Base-by-base conservation (phyloP, 2,113 vertebrate species). In the Maccullochella peelii region DNA sequence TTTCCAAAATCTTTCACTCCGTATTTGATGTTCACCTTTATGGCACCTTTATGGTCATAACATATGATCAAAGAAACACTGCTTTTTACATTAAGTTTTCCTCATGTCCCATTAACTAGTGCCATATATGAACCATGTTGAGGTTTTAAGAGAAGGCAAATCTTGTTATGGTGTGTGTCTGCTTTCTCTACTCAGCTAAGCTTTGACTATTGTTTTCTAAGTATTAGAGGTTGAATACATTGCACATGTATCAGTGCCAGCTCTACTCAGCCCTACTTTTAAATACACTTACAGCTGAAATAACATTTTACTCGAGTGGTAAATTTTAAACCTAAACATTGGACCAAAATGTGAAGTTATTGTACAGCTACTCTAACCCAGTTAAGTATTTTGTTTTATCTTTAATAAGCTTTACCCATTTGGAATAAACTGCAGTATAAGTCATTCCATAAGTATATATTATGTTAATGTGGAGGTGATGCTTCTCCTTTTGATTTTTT, bases 291-390 rank as follows among this genome's bases (percentile, higher is more conserved):
- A 33, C 57, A 88, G 73, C 52, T 73, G 18, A 83, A 78, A 84
- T 68, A 1, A 23, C 44, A 69, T 61, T 84, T 76, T 72, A 82
- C 69, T 82, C 21, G 2, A 80, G 76, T 84, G 81, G 78, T 74
- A 58, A 76, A 79, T 88, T 86, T 77, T 80, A 77, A 90, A 85
- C 70, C 78, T 25, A 85, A 87, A 73, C 84, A 84, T 92, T 80
- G 92, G 93, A 95, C 94, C 93, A 94, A 94, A 93, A 93, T 92
- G 92, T 93, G 91, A 95, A 91, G 80, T 81, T 83, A 83, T 75
- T 90, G 91, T 91, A 92, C 88, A 91, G 86, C 77, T 90, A 79
- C 79, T 88, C 77, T 75, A 83, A 88, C 82, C 90, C 82, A 79
- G 49, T 84, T 67, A 77, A 40, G 65, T 77, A 23, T 62, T 74